Conservation (phyloP, 1,140 invertebrate genomes). For the Papilio helenus region DNA sequence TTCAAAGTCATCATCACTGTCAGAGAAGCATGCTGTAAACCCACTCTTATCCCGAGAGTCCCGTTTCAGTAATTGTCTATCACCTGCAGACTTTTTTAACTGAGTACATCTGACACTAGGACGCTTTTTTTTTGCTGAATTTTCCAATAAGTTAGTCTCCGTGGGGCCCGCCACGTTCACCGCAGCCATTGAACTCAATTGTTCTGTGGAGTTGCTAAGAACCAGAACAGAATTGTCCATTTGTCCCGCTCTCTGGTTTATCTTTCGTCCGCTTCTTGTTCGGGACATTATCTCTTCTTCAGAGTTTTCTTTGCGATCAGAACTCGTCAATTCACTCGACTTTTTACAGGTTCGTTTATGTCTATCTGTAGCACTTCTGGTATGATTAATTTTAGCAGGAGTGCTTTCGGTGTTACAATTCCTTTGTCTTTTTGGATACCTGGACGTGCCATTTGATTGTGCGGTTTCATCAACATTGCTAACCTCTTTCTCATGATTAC, state of each 20-base stretch:
- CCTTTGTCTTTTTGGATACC: slow-evolving; percentile 67
- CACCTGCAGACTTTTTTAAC: slow-evolving; percentile 44
- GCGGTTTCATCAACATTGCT: slow-evolving; percentile 61
- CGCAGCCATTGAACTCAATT: slow-evolving; percentile 57
- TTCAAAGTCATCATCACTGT: slow-evolving; percentile 73
- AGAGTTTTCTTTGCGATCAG: slow-evolving; percentile 63
- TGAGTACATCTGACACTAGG: slow-evolving; percentile 8
- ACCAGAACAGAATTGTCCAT: slow-evolving; percentile 56
- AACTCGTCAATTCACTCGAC: slow-evolving; percentile 49
- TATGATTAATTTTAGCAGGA: slow-evolving; percentile 39
- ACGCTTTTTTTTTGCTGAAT: background rate
- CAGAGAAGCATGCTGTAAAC: slow-evolving; percentile 72
- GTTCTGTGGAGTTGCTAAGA: slow-evolving; percentile 62
- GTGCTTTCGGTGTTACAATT: slow-evolving; percentile 45
- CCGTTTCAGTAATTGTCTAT: slow-evolving; percentile 46
- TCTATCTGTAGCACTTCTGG: slow-evolving; percentile 41
- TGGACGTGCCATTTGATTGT: slow-evolving; percentile 61
- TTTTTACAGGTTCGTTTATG: slow-evolving; percentile 49
- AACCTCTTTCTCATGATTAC: slow-evolving; percentile 42
- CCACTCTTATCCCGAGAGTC: slow-evolving; percentile 70
- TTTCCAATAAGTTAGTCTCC: slow-evolving; percentile 40
- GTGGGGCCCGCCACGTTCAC: slow-evolving; percentile 60
- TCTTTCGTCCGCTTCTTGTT: slow-evolving; percentile 66
- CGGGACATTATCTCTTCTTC: slow-evolving; percentile 56
- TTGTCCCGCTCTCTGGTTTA: slow-evolving; percentile 51